Evolutionary conservation across 1,140 invertebrate species (phyloP).

Genomic region (Cataglyphis hispanica): DNA sequence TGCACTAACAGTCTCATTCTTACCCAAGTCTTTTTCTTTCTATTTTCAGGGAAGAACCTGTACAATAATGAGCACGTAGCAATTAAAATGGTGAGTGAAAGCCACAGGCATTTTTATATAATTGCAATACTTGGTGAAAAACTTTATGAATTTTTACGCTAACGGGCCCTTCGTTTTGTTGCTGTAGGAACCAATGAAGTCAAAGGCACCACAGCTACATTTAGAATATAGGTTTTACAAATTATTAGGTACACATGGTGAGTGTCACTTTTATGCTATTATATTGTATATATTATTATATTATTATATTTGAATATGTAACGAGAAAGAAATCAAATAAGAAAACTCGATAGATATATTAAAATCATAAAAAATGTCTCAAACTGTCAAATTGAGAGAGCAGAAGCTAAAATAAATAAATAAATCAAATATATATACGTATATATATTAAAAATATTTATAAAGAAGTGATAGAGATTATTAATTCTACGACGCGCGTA

Average conservation of each 20-base stretch:
- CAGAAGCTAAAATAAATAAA: not conserved
- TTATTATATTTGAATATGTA: not conserved
- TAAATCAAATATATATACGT: too few relatives aligned
- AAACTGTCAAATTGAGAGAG: not conserved
- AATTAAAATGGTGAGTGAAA: constrained; percentile 97
- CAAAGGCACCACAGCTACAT: constrained; percentile 99
- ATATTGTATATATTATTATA: too few relatives aligned
- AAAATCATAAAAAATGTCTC: not conserved
- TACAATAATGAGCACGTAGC: constrained; percentile 99
- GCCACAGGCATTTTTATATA: not conserved
- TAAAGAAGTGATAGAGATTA: constrained; percentile 32
- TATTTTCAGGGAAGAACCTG: constrained; percentile 97
- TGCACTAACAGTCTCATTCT: constrained; percentile 34
- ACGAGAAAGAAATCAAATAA: not conserved
- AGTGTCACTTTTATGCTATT: constrained; percentile 81
- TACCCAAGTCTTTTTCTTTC: constrained; percentile 81
- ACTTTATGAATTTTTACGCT: not conserved
- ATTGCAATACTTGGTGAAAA: not conserved
- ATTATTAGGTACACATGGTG: constrained; percentile 97
- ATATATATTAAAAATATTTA: not conserved
- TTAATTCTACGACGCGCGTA: constrained; percentile 20
- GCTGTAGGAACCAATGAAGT: constrained; percentile 99
- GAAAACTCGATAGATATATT: not conserved
- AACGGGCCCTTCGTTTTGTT: constrained; percentile 39
- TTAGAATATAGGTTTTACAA: constrained; percentile 99